Evolutionary conservation across 2,797 vertebrate genomes (phyloP).

Genomic region (Discoglossus pictus): DNA sequence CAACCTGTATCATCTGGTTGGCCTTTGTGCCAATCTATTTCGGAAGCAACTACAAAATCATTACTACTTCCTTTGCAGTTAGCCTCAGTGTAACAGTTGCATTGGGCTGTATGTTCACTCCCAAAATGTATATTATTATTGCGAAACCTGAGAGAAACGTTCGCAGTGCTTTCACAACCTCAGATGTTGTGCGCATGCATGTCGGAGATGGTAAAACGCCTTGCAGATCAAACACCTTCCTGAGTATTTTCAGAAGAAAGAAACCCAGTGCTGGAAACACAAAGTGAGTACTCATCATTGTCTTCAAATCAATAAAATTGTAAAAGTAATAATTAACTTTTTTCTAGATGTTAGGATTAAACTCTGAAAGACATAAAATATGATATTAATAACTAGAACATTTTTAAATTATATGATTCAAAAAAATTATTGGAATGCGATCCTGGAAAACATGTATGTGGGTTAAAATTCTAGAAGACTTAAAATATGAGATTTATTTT

Average conservation of each 20-base stretch:
- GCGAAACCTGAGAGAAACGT: slow-evolving; percentile 97
- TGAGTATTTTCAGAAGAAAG: slow-evolving; percentile 97
- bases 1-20: slow-evolving; percentile 82
- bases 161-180: slow-evolving; percentile 98
- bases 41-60: slow-evolving; percentile 99
- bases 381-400: no score
- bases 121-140: slow-evolving; percentile 99
- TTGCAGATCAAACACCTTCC: slow-evolving; percentile 88
- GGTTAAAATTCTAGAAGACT: no score
- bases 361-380: no score
- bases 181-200: slow-evolving; percentile 97
- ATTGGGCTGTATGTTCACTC: slow-evolving; percentile 97
- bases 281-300: slow-evolving; percentile 96
- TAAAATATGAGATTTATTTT: no score
- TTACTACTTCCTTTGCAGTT: slow-evolving; percentile 97
- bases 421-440: no score
- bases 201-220: slow-evolving; percentile 94
- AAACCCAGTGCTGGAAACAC: slow-evolving; percentile 84
- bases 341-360: no score
- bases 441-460: no score
- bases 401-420: no score
- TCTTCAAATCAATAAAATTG: no score
- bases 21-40: slow-evolving; percentile 97
- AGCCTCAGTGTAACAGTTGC: slow-evolving; percentile 97
- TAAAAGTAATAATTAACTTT: no score